Conservation (phyloP, 2,797 vertebrate genomes). For the Melanotaenia pygmaea region DNA sequence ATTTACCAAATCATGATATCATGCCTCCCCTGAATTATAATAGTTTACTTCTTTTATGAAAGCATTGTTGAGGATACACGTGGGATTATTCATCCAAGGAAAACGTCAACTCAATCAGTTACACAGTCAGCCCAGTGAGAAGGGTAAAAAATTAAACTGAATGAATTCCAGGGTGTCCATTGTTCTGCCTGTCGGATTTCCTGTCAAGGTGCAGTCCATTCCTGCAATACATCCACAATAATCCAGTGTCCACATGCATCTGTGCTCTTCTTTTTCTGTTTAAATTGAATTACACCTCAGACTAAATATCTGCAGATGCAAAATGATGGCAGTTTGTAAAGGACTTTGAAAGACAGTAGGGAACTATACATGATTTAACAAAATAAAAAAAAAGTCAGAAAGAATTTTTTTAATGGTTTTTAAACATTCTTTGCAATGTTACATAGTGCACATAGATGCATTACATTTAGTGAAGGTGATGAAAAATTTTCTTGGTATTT, state of each 20-base stretch:
- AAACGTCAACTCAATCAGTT: slow-evolving; percentile 48
- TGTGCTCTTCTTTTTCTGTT: slow-evolving; percentile 8
- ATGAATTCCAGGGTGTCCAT: slow-evolving; percentile 22
- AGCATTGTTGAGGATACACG: slow-evolving; percentile 21
- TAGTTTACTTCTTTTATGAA: background rate
- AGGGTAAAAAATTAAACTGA: slow-evolving; percentile 46
- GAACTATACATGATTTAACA: no score
- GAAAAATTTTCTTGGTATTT: background rate
- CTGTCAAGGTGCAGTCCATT: slow-evolving; percentile 31
- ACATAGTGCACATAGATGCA: background rate
- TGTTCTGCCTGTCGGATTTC: slow-evolving; percentile 50
- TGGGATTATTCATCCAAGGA: background rate
- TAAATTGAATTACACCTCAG: slow-evolving; percentile 30
- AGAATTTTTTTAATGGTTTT: no score
- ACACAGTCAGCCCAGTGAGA: slow-evolving; percentile 15
- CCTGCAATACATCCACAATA: slow-evolving; percentile 36
- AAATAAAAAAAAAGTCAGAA: no score
- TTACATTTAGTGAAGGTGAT: slow-evolving; percentile 14
- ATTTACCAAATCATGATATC: no score
- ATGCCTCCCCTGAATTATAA: background rate
- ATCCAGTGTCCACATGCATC: slow-evolving; percentile 35
- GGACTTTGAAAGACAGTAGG: background rate
- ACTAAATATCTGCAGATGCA: slow-evolving; percentile 1
- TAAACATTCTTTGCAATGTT: slow-evolving; percentile 1
- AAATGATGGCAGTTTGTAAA: background rate